phyloP scores from a whole-genome alignment of 2,113 vertebrate genomes.

The Atractosteus spatula region DNA sequence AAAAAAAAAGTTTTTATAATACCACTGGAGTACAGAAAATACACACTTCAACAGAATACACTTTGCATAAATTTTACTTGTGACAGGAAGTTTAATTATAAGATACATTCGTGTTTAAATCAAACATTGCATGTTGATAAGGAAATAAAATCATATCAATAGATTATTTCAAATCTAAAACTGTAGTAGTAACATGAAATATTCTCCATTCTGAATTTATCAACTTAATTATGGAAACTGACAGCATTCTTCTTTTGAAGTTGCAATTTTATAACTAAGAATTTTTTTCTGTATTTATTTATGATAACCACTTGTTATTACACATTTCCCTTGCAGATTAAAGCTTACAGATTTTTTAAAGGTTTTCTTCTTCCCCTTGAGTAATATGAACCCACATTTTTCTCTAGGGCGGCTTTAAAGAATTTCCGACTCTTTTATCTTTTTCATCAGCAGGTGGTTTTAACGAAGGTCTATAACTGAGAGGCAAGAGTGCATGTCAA shows the following conservation, averaged over 20 bases:
- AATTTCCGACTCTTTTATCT: conserved; percentile 33
- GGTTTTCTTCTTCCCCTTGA: not conserved
- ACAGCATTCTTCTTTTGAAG: too few species aligned
- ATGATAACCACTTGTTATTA: conserved; percentile 10
- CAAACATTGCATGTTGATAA: too few species aligned
- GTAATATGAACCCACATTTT: not conserved
- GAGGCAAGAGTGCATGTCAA: conserved; percentile 23
- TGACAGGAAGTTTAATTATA: too few species aligned
- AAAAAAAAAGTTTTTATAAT: too few species aligned
- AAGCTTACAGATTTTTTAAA: conserved; percentile 3
- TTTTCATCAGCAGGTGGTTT: conserved; percentile 36
- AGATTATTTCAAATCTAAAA: too few species aligned
- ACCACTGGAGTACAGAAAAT: too few species aligned
- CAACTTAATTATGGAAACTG: not conserved
- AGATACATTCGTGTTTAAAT: too few species aligned
- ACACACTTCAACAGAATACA: too few species aligned
- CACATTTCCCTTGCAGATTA: not conserved
- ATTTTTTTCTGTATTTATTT: not conserved
- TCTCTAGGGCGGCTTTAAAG: conserved; percentile 11
- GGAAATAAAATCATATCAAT: too few species aligned
- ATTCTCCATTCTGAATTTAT: not conserved
- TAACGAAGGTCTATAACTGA: conserved; percentile 32
- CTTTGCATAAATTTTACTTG: too few species aligned
- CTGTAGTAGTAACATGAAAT: too few species aligned
- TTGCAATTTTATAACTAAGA: too few species aligned